Evolutionary conservation across 2,888 invertebrate genomes (phyloP).

Genomic region (Colostygia pectinataria): DNA sequence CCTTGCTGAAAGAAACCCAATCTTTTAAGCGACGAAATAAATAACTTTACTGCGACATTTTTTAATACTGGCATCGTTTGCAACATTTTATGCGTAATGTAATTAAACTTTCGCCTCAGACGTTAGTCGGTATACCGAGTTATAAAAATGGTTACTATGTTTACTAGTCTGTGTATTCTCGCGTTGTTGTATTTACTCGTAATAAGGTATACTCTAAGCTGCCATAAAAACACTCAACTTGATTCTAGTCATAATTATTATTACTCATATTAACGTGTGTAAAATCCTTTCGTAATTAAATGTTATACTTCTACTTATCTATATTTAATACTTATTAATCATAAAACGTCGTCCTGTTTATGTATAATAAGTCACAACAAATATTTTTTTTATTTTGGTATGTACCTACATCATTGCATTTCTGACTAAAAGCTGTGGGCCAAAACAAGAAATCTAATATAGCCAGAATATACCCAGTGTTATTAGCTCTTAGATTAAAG

Average conservation of each 20-base stretch:
- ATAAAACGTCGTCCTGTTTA: too few relatives aligned
- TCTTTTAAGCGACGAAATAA: slow-evolving; percentile 50
- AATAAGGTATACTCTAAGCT: slow-evolving; percentile 31
- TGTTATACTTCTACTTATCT: too few relatives aligned
- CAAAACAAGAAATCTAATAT: too few relatives aligned
- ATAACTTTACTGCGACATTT: slow-evolving; percentile 49
- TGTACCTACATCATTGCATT: too few relatives aligned
- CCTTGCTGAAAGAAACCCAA: too few relatives aligned
- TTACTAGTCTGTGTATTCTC: slow-evolving; percentile 12
- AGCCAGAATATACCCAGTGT: too few relatives aligned
- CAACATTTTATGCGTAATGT: slow-evolving; percentile 43
- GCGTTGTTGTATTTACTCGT: slow-evolving; percentile 8
- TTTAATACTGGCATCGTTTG: slow-evolving; percentile 53
- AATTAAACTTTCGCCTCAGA: slow-evolving; percentile 36
- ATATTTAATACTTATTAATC: too few relatives aligned
- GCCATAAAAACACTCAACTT: slow-evolving; percentile 48
- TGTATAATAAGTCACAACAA: too few relatives aligned
- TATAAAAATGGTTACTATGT: slow-evolving; percentile 11
- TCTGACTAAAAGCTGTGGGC: too few relatives aligned
- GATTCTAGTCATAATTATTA: slow-evolving; percentile 59
- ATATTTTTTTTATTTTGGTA: too few relatives aligned
- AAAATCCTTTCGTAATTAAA: slow-evolving; percentile 41
- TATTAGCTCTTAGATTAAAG: too few relatives aligned
- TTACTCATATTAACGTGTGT: slow-evolving; percentile 37
- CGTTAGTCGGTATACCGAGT: slow-evolving; percentile 53